A percentile compares a stretch with the other conserved stretches of the same genome.
These are phyloP conservation scores for Microtus oregoni DNA, from an alignment of 2,113 vertebrate genomes.

Conservation along the genomic window DNA sequence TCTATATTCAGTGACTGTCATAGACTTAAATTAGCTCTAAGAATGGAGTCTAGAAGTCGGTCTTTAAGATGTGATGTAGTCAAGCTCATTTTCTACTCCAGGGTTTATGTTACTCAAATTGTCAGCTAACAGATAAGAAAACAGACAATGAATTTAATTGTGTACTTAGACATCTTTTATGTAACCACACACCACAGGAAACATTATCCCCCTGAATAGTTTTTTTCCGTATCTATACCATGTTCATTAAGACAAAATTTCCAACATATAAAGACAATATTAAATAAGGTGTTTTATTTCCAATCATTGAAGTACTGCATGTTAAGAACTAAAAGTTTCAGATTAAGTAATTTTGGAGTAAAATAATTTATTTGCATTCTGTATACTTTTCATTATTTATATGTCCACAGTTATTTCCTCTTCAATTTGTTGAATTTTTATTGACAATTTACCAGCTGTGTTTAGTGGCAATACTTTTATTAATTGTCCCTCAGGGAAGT, in stretches of 20 bases:
- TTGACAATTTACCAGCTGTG: slow-evolving; percentile 77
- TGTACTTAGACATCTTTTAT: not conserved
- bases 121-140: not conserved
- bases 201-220: not conserved
- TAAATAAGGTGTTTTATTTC: not conserved
- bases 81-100: not conserved
- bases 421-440: slow-evolving; percentile 65
- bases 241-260: not conserved
- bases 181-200: accelerated
- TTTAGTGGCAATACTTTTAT: slow-evolving; percentile 83
- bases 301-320: not conserved
- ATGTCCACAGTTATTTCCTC: slow-evolving; percentile 17
- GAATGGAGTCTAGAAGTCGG: not conserved
- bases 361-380: slow-evolving; percentile 47
- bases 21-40: not conserved
- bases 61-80: not conserved
- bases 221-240: not conserved
- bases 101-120: not conserved
- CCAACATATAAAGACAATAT: not conserved
- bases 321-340: slow-evolving; percentile 53
- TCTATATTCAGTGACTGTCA: not conserved
- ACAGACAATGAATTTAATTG: not conserved
- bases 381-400: slow-evolving; percentile 18
- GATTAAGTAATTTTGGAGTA: not conserved
- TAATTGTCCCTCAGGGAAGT: slow-evolving; percentile 82